A percentile compares a stretch with the other conserved stretches of the same genome.
These are phyloP conservation scores for Sinopyrophorus schimmeli DNA, from an alignment of 2,888 invertebrate species.

Conservation along the genomic window DNA sequence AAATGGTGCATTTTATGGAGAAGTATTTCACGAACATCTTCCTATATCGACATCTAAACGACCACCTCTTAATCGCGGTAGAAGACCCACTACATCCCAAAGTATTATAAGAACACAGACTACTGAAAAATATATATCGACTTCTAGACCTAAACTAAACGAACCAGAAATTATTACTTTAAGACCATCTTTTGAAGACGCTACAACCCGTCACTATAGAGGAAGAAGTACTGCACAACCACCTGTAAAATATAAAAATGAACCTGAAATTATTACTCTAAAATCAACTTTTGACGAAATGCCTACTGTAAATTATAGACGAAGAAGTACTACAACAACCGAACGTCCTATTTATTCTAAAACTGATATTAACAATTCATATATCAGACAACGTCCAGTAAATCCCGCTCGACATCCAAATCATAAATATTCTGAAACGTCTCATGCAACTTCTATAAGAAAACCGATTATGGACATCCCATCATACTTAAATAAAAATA, in stretches of 20 bases:
- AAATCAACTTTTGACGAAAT: conserved; percentile 14
- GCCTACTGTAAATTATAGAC: not conserved
- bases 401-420: conserved; percentile 40
- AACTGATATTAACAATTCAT: conserved; percentile 4
- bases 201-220: not conserved
- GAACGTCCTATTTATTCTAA: too few species aligned
- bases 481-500: conserved; percentile 25
- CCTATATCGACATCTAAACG: too few species aligned
- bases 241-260: too few species aligned
- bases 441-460: too few species aligned
- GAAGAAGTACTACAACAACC: not conserved
- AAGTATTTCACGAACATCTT: conserved; percentile 9
- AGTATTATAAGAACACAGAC: too few species aligned
- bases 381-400: conserved; percentile 15
- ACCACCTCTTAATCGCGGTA: too few species aligned
- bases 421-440: conserved; percentile 48
- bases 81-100: too few species aligned
- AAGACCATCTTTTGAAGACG: not conserved
- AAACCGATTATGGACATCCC: not conserved
- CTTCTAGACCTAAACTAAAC: not conserved
- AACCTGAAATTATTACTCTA: too few species aligned
- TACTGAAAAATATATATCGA: too few species aligned
- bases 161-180: not conserved
- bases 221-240: not conserved
- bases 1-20: conserved; percentile 7